Evolutionary conservation across 1,140 invertebrate genomes (phyloP).

Genomic region (Lineus longissimus): DNA sequence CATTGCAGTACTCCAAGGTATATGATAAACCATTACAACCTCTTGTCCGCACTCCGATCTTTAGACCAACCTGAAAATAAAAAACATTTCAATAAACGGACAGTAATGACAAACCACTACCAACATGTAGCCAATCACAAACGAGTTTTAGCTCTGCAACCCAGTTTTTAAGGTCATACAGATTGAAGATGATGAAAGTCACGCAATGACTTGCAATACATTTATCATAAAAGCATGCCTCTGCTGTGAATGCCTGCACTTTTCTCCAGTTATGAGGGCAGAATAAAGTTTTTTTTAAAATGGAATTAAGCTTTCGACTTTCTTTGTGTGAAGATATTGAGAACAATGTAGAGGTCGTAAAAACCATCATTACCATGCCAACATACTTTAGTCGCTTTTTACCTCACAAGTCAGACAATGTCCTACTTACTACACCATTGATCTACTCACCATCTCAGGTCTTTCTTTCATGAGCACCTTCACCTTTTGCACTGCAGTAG

Average conservation of each 20-base stretch:
- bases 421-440: too few species aligned
- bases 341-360: neutral
- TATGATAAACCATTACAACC: slow-evolving; percentile 99
- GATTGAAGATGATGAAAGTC: slow-evolving; percentile 10
- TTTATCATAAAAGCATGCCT: slow-evolving; percentile 14
- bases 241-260: slow-evolving; percentile 5
- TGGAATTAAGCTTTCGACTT: too few species aligned
- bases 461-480: slow-evolving; percentile 72
- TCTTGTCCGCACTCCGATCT: slow-evolving; percentile 91
- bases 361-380: neutral
- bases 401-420: neutral
- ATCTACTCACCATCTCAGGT: slow-evolving; percentile 66
- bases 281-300: too few species aligned
- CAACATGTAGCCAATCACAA: neutral
- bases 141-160: neutral
- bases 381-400: neutral
- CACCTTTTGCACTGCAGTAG: slow-evolving; percentile 74
- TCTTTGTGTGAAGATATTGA: too few species aligned
- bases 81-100: neutral
- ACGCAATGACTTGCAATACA: slow-evolving; percentile 12
- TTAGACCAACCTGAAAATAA: slow-evolving; percentile 63
- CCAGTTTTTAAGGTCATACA: too few species aligned
- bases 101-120: neutral
- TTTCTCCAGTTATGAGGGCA: slow-evolving; percentile 14
- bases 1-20: slow-evolving; percentile 87